These are phyloP conservation scores for Coleophora flavipennella DNA, from an alignment of 2,888 invertebrate species.

Conservation along the genomic window DNA sequence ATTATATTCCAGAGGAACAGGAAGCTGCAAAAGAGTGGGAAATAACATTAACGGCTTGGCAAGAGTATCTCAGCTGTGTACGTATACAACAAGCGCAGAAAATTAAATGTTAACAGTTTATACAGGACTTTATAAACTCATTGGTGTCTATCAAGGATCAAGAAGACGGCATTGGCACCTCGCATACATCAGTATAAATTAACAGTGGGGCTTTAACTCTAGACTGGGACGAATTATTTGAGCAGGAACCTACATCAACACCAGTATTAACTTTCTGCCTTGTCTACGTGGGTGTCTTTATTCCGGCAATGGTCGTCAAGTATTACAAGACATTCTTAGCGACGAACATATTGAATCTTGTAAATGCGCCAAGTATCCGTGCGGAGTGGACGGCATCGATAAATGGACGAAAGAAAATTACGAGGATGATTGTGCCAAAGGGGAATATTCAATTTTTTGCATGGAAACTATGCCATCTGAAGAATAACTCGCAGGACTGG, in stretches of 20 bases:
- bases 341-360: conserved; percentile 7
- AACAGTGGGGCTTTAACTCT: conserved; percentile 13
- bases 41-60: neutral
- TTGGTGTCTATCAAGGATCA: conserved; percentile 1
- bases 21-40: neutral
- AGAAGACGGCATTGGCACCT: conserved; percentile 1
- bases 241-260: conserved; percentile 5
- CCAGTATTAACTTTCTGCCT: conserved; percentile 12
- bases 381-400: conserved; percentile 6
- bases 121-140: conserved; percentile 2
- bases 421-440: conserved; percentile 7
- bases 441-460: conserved; percentile 6
- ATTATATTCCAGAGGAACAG: neutral
- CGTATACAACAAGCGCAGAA: neutral
- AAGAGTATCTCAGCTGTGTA: neutral
- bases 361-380: conserved; percentile 7
- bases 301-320: conserved; percentile 20
- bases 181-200: conserved; percentile 2
- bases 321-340: conserved; percentile 12
- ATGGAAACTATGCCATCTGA: conserved; percentile 1
- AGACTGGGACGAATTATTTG: conserved; percentile 10
- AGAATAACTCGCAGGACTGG: conserved; percentile 2
- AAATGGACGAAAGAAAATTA: conserved; percentile 2
- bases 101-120: neutral
- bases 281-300: conserved; percentile 21